Base-by-base conservation (phyloP, 1,140 invertebrate species). In the Nymphalis io region DNA sequence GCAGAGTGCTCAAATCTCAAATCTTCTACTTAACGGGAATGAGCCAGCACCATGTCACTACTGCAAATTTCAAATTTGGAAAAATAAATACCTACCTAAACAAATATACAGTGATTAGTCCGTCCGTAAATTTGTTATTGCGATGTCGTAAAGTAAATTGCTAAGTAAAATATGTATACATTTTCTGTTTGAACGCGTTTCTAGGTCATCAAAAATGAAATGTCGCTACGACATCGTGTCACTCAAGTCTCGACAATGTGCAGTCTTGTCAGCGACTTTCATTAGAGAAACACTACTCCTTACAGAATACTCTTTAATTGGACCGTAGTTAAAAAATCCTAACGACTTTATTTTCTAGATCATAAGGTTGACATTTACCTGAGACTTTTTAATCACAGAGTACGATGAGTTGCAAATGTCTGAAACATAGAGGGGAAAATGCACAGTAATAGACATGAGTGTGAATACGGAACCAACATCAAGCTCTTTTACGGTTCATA, bases 221-320 rank as follows among this genome's bases (percentile, higher is more conserved):
- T 53, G 58, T 61, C 48, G 15, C 42, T 55, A 42, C 59, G 39
- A 68, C 66, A 55, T 68, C 58, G 48, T 11, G 58, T 68, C 66
- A 60, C 66, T 68, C 66, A 68, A 68, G 44, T 55, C 51, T 64
- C 51, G 46, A 64, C 62, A 64, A 57, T 57, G 62, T 27, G 44
- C 46, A 42, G 51, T 55, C 39, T 64, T 40, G 44, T 53, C 60
- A 64, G 62, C 62, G 51, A 68, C 66, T 68, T 68, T 68, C 66
- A 67, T 67, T 67, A 67, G 64, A 59, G 64, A 60, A 67, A 67
- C 64, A 67, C 46, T 51, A 51, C 64, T 67, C 18, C 64, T 59
- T 60, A 59, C 55, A 48, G 64, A 67, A 61, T 61, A 67, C 64
- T 67, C 57, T 67, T 67, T 60, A 67, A 67, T 67, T 67, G 15